Evolutionary conservation across 2,113 vertebrate genomes (phyloP).

Genomic region (Oncorhynchus masou): DNA sequence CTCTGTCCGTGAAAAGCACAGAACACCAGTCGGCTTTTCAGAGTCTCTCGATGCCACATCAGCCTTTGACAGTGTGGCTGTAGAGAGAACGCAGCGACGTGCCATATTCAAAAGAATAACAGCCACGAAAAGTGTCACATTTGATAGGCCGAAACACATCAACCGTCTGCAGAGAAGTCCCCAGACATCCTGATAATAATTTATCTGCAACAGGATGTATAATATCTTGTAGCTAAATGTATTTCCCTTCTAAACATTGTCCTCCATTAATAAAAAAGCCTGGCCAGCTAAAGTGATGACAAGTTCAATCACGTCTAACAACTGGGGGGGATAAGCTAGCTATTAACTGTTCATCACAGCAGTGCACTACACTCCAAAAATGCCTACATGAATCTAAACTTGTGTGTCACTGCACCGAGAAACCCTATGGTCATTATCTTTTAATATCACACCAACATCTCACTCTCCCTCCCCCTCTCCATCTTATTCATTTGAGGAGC

Average conservation of each 20-base stretch:
- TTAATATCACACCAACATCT: no score
- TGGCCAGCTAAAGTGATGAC: no score
- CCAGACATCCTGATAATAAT: slow-evolving; percentile 42
- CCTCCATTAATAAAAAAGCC: no score
- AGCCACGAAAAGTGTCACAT: slow-evolving; percentile 59
- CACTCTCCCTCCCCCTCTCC: no score
- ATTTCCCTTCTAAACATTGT: neutral
- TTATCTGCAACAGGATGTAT: slow-evolving; percentile 40
- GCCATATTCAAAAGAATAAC: slow-evolving; percentile 61
- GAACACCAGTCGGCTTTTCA: neutral
- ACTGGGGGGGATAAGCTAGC: no score
- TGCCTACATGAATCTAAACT: neutral
- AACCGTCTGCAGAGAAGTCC: slow-evolving; percentile 34
- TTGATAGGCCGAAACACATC: slow-evolving; percentile 59
- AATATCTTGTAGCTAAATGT: neutral
- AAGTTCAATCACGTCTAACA: no score
- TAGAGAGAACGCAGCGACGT: slow-evolving; percentile 9
- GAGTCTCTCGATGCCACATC: neutral
- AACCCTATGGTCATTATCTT: no score
- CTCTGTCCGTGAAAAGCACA: neutral
- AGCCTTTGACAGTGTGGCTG: neutral
- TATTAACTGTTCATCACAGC: no score
- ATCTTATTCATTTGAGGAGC: no score
- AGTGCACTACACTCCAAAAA: no score
- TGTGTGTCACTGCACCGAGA: neutral